Percentiles rank a stretch among this genome's conserved stretches.
Conservation (phyloP, 1,140 invertebrate species). For the Episyrphus balteatus region DNA sequence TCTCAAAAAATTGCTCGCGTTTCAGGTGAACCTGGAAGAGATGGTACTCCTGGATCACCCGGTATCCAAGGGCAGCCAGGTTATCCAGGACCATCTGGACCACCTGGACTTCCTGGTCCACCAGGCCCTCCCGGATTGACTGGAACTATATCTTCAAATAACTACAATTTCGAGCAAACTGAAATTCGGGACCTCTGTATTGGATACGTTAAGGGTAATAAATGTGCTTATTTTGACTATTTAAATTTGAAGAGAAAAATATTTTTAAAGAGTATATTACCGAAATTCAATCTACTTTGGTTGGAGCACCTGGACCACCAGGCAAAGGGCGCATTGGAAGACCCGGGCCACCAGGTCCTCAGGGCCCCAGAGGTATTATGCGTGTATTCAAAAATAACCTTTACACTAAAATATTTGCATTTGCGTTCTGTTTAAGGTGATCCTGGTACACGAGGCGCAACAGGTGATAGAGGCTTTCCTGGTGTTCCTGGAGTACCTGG, state of each 20-base stretch:
- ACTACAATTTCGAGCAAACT: constrained; percentile 4
- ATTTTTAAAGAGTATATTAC: constrained; percentile 8
- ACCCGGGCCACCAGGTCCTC: constrained; percentile 11
- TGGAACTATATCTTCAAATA: constrained; percentile 47
- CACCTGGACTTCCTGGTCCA: constrained; percentile 18
- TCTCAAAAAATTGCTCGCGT: not conserved
- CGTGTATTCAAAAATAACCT: not conserved
- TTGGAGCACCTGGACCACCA: constrained; percentile 20
- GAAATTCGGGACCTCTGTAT: constrained; percentile 13
- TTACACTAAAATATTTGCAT: constrained; percentile 1
- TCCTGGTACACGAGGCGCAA: constrained; percentile 14
- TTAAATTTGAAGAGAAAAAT: not conserved
- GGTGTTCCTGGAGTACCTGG: constrained; percentile 34
- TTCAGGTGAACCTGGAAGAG: constrained; percentile 15
- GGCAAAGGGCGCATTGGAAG: constrained; percentile 11
- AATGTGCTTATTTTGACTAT: not conserved
- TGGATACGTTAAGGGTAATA: constrained; percentile 9
- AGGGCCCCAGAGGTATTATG: constrained; percentile 7
- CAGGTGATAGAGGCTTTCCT: constrained; percentile 16
- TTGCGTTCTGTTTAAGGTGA: constrained; percentile 7
- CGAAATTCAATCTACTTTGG: constrained; percentile 5
- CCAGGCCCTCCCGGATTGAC: constrained; percentile 52
- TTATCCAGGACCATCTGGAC: constrained; percentile 5
- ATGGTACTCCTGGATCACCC: constrained; percentile 25
- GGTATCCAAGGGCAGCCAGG: constrained; percentile 32